Evolutionary conservation across 2,113 vertebrate genomes (phyloP), one percentile per base, ranked within the genome.

Genomic region (Petrocephalus zakoni): DNA sequence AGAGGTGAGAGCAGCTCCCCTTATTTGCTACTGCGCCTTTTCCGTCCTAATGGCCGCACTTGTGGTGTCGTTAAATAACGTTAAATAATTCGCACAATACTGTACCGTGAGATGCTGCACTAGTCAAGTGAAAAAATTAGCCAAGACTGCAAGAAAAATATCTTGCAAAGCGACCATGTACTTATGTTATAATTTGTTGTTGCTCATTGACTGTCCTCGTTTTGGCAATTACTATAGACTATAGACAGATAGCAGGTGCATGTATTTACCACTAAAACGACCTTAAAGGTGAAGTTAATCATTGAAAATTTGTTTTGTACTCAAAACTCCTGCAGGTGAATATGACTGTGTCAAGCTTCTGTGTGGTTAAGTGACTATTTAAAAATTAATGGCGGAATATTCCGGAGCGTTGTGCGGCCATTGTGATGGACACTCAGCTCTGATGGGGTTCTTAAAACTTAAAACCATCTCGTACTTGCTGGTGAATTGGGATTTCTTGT

Each of bases 1-100:
- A 51, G 49, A 85, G 82, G 82, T 85, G 82, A 85, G 82, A 85
- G 82, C 82, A 47, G 61, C 46, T 83, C 81, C 47, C 37, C 49
- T 49, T 47, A 47, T 83, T 83, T 49, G 21, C n/a, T 47, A 49
- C n/a, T 13, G 34, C 17, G 34, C 37, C 34, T 15, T 17, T 78
- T 7, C 34, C 72, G 34, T 17, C 72, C 5, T 78, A 78, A 78
- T 19, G 34, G 34, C 13, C 34, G 34, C n/a, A 13, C n/a, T 68
- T 29, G 61, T 29, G n/a, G n/a, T 29, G 25, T 68, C 61, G 72
- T 78, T 17, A 34, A 78, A 78, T 42, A 42, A 5, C 37, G 34
- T 78, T 68, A 29, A 78, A 42, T 78, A 37, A 17, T 78, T 37
- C 42, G 72, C 17, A 78, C 37, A 4, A 19, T 78, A 37, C 72